Evolutionary conservation across 2,888 invertebrate genomes (phyloP).

Genomic region (Plagiodera versicolora): DNA sequence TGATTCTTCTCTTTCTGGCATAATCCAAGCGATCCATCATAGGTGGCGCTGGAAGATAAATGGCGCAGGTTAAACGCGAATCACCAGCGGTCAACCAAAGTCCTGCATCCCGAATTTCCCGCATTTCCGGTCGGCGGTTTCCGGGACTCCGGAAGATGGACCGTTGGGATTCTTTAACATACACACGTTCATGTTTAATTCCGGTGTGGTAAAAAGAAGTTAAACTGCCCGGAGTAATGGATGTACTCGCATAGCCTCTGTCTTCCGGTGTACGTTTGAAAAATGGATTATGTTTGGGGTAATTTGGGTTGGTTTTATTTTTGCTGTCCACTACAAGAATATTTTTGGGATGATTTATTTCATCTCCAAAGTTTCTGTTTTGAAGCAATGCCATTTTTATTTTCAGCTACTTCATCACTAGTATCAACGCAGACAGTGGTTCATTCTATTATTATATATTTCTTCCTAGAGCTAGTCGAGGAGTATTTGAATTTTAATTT

Average conservation of each 20-base stretch:
- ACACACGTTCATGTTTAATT: conserved; percentile 18
- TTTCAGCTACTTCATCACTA: too few species aligned
- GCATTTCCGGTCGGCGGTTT: conserved; percentile 28
- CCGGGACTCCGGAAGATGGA: conserved; percentile 38
- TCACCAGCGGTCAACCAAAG: conserved; percentile 28
- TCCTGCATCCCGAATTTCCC: conserved; percentile 12
- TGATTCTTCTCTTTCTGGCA: neutral
- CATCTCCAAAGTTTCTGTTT: too few species aligned
- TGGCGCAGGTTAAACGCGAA: conserved; percentile 30
- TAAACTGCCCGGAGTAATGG: neutral
- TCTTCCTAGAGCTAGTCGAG: too few species aligned
- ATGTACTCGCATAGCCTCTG: neutral
- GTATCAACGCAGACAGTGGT: too few species aligned
- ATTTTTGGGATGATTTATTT: too few species aligned
- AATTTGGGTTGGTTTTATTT: too few species aligned
- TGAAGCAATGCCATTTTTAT: too few species aligned
- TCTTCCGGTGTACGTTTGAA: neutral
- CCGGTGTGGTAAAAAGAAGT: neutral
- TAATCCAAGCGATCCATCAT: conserved; percentile 25
- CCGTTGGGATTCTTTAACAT: conserved; percentile 26
- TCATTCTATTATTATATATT: too few species aligned
- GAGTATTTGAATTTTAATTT: too few species aligned
- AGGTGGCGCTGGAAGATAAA: conserved; percentile 29
- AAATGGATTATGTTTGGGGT: neutral
- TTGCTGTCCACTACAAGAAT: too few species aligned